Percentiles rank a stretch among this genome's conserved stretches.
Evolutionary conservation across 2,888 invertebrate genomes (phyloP).

Genomic region (Empis stercorea): DNA sequence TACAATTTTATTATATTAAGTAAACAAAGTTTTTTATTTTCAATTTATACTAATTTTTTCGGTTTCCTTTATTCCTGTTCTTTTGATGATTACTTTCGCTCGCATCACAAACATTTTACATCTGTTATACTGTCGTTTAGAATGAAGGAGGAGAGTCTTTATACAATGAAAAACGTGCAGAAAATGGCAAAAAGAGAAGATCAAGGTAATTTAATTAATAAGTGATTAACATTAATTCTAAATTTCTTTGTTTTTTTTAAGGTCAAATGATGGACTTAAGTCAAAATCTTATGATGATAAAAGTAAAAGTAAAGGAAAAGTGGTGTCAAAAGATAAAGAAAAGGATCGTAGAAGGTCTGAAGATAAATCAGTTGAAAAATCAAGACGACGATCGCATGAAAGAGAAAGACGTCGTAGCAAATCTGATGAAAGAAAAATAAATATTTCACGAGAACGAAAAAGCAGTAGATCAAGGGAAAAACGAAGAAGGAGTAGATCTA

Average conservation of each 20-base stretch:
- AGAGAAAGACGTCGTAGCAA: conserved; percentile 9
- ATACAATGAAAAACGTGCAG: conserved; percentile 7
- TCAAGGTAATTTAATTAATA: conserved; percentile 1
- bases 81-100: background rate
- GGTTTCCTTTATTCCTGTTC: conserved; percentile 19
- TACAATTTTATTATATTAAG: conserved; percentile 1
- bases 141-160: too few relatives aligned
- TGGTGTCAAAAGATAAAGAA: conserved; percentile 13
- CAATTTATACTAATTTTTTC: conserved; percentile 15
- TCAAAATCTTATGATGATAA: conserved; percentile 8
- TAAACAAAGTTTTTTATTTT: background rate
- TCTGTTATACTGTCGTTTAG: background rate
- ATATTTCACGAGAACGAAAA: conserved; percentile 24
- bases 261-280: too few relatives aligned
- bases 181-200: conserved; percentile 10
- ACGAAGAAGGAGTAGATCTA: conserved; percentile 14
- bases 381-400: conserved; percentile 1
- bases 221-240: background rate
- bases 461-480: conserved; percentile 7
- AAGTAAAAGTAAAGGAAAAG: conserved; percentile 11
- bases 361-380: conserved; percentile 9
- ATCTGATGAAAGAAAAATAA: conserved; percentile 17
- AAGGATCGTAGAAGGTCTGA: conserved; percentile 19
- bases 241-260: too few relatives aligned
- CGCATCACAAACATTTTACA: background rate